These are phyloP conservation scores for Calycopis cecrops DNA, from an alignment of 1,140 invertebrate species.

Conservation along the genomic window DNA sequence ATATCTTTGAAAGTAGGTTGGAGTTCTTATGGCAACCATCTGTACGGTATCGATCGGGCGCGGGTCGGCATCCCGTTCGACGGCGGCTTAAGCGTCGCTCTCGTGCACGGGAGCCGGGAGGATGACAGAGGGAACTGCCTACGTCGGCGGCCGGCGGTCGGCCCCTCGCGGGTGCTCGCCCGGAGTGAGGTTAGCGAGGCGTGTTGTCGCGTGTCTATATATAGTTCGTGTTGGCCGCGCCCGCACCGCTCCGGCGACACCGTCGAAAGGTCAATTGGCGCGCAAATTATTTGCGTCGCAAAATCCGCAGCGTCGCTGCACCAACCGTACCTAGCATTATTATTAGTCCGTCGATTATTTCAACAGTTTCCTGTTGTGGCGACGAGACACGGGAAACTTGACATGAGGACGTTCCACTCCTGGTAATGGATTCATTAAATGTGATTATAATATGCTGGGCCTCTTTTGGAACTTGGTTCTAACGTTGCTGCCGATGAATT, in stretches of 20 bases:
- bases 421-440: background rate
- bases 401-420: background rate
- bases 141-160: constrained; percentile 60
- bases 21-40: constrained; percentile 60
- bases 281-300: constrained; percentile 74
- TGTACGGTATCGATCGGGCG: constrained; percentile 64
- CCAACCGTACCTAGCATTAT: constrained; percentile 36
- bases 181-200: constrained; percentile 30
- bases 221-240: constrained; percentile 65
- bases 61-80: constrained; percentile 56
- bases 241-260: constrained; percentile 49
- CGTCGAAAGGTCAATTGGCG: constrained; percentile 73
- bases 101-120: constrained; percentile 64
- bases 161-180: constrained; percentile 57
- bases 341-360: constrained; percentile 32
- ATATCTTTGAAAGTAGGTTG: constrained; percentile 9
- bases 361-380: constrained; percentile 26
- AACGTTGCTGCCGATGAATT: too few species aligned
- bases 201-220: constrained; percentile 67
- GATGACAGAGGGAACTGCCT: constrained; percentile 69
- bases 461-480: too few species aligned
- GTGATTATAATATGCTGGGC: background rate
- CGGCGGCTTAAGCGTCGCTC: constrained; percentile 49
- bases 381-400: constrained; percentile 2
- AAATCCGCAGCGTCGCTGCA: constrained; percentile 58